phyloP scores from a whole-genome alignment of 2,797 vertebrate species.

The Pseudochirops cupreus region DNA sequence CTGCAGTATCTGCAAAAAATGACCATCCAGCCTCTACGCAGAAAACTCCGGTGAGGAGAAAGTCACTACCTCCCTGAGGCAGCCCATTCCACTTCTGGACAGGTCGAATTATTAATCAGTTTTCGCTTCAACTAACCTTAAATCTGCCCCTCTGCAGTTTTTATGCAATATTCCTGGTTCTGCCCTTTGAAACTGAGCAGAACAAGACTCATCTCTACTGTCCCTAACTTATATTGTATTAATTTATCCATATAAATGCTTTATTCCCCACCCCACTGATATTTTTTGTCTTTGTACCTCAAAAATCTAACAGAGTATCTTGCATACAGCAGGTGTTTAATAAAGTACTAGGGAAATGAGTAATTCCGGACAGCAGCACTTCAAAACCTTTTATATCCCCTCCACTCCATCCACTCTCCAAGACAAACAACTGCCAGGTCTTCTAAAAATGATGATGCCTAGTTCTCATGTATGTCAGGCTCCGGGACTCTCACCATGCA shows the following conservation, averaged over 20 bases:
- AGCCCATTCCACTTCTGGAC: background rate
- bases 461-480: background rate
- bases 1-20: background rate
- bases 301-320: background rate
- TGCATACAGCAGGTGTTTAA: background rate
- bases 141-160: background rate
- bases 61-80: background rate
- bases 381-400: background rate
- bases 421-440: background rate
- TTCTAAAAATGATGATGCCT: background rate
- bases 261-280: background rate
- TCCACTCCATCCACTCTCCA: background rate
- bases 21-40: background rate
- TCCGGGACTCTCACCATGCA: background rate
- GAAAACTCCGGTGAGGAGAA: background rate
- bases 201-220: background rate
- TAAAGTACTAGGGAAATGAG: background rate
- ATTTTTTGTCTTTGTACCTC: background rate
- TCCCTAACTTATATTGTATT: background rate
- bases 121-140: background rate
- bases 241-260: background rate
- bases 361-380: background rate
- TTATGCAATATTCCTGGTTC: background rate
- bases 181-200: background rate
- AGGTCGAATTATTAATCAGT: background rate